Evolutionary conservation across 2,113 vertebrate genomes (phyloP).

Genomic region (Pseudopipra pipra): DNA sequence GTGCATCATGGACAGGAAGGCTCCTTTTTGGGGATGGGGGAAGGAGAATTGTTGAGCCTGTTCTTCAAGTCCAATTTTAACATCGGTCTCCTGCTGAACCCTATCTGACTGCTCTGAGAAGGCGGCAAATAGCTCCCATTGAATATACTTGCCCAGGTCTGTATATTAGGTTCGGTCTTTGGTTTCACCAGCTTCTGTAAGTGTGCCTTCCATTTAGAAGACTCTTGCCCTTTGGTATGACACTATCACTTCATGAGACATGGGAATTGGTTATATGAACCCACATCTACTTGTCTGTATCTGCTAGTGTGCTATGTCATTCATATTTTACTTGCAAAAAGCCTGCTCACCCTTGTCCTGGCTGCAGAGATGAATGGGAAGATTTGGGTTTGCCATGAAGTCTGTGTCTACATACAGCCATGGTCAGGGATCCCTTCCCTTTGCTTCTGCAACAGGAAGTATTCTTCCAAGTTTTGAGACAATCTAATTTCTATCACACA

Average conservation of each 20-base stretch:
- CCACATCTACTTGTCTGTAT: background rate
- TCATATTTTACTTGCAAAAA: background rate
- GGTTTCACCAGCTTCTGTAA: background rate
- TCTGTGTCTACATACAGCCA: background rate
- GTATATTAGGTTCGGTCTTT: background rate
- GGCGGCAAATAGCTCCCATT: background rate
- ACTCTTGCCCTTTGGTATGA: background rate
- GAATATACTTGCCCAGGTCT: background rate
- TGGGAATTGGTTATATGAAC: background rate
- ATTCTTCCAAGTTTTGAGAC: background rate
- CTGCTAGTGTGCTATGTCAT: background rate
- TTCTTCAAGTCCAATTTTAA: constrained; percentile 15
- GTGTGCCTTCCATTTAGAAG: background rate
- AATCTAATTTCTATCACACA: background rate
- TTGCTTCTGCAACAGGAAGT: background rate
- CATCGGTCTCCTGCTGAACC: background rate
- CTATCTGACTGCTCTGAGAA: background rate
- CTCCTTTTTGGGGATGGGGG: background rate
- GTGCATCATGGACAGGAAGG: background rate
- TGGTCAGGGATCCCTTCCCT: background rate
- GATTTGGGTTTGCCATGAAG: background rate
- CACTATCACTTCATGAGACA: background rate
- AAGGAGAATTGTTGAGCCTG: background rate
- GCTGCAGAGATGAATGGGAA: background rate
- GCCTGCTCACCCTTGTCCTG: background rate